Evolutionary conservation across 64 coral and sea anemone species (phyloP), one percentile per base, ranked within the genome.

Genomic region (Pocillopora verrucosa): DNA sequence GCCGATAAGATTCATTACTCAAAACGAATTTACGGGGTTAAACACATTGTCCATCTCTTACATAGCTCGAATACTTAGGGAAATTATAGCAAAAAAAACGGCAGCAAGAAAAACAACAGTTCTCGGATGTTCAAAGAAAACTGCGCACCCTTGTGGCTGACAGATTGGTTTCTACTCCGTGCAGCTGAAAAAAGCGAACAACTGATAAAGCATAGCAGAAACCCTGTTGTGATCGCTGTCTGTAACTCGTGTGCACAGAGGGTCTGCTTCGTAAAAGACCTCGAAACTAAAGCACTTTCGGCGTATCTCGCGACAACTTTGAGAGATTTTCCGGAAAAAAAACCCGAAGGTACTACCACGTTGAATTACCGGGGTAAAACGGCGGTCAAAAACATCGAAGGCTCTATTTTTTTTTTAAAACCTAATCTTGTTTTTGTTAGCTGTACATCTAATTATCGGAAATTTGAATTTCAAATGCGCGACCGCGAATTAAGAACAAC

Each of bases 401-500:
- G 41, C 41, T 51, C 7, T 51, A 51, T 51, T 7, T 51, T 51
- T 51, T 3, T 51, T 30, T 30, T 30, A 30, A 30, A 30, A 30
- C 30, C 41, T 51, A 51, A 51, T 51, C 41, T 70, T 70, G 67
- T 70, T 68, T 68, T 68, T 6, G 25, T 24, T 25, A 24, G 67
- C 25, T 24, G 25, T 24, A 68, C 25, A 24, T 20, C 13, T 16
- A 15, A 16, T 13, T 56, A 24, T 70, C 19, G 26, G 67, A 70
- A 83, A 82, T 36, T 82, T 35, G 19, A 80, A 65, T n/a, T 84
- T 72, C 19, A 25, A 72, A 85, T 56, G 63, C 64, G 36, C 82
- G 16, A 85, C 22, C n/a, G 65, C 63, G 41, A 19, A 14, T 20
- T 63, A 10, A 36, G 34, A 72, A 58, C 36, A 72, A 58, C 57